Percentiles rank a stretch among this genome's conserved stretches.
Conservation (phyloP, 2,113 vertebrate genomes). For the Triplophysa siluroides region DNA sequence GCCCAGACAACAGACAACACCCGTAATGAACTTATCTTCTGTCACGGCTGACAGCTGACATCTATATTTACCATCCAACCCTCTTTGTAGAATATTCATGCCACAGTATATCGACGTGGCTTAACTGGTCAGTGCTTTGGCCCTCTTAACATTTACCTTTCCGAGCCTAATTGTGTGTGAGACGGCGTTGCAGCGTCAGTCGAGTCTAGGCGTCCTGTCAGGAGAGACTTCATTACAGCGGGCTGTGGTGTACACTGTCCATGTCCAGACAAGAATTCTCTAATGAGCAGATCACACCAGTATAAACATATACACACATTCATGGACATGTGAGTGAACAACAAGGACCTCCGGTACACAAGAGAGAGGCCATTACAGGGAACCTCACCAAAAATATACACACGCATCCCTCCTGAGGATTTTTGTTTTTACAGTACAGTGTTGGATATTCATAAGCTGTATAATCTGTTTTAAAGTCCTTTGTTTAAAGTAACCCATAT, state of each 20-base stretch:
- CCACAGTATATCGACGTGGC: not conserved
- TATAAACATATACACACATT: conserved; percentile 46
- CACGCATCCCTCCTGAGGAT: not conserved
- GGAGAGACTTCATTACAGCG: conserved; percentile 71
- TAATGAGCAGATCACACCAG: conserved; percentile 62
- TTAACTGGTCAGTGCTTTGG: conserved; percentile 28
- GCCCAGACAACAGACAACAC: conserved; percentile 53
- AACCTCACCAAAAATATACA: conserved; percentile 30
- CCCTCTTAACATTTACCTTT: conserved; percentile 17
- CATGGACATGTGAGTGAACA: conserved; percentile 40
- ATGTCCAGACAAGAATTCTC: conserved; percentile 58
- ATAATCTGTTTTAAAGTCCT: not conserved
- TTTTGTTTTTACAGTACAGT: conserved; percentile 2
- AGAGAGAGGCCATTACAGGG: conserved; percentile 38
- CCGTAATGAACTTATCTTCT: conserved; percentile 46
- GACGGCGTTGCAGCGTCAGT: not conserved
- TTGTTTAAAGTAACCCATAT: not conserved
- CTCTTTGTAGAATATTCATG: conserved; percentile 28
- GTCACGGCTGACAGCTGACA: conserved; percentile 29
- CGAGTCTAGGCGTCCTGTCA: conserved; percentile 50
- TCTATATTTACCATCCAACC: conserved; percentile 31
- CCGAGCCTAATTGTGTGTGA: not conserved
- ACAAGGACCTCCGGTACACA: conserved; percentile 40
- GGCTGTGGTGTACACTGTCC: conserved; percentile 54
- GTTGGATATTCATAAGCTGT: not conserved